phyloP scores from a whole-genome alignment of 2,888 invertebrate genomes.

The Lepidonotus clava region DNA sequence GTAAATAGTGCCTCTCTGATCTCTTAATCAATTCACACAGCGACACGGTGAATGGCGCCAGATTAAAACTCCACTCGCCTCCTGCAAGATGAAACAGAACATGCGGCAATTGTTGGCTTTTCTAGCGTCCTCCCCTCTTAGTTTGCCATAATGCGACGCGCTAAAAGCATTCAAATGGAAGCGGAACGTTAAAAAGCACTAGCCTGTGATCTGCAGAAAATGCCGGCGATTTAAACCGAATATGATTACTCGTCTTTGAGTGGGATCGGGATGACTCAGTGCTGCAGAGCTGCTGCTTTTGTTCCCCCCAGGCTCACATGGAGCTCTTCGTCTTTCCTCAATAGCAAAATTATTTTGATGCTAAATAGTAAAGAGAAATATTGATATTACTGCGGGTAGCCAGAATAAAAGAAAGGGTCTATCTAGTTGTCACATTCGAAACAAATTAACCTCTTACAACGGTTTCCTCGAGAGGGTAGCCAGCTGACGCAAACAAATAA shows the following conservation, averaged over 20 bases:
- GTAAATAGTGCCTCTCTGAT: conserved; percentile 3
- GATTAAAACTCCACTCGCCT: background rate
- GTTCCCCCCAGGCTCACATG: too few relatives aligned
- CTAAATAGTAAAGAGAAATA: too few relatives aligned
- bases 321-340: too few relatives aligned
- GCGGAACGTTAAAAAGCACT: background rate
- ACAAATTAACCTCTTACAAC: too few relatives aligned
- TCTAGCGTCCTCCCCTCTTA: background rate
- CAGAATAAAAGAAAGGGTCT: too few relatives aligned
- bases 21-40: conserved; percentile 24
- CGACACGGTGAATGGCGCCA: background rate
- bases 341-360: too few relatives aligned
- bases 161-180: conserved; percentile 10
- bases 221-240: background rate
- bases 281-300: too few relatives aligned
- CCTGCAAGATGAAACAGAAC: background rate
- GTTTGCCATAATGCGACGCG: background rate
- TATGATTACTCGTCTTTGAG: background rate
- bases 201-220: background rate
- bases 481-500: too few relatives aligned
- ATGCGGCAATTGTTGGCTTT: background rate
- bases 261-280: background rate
- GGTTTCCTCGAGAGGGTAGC: too few relatives aligned
- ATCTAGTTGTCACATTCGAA: too few relatives aligned
- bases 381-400: too few relatives aligned